Percentiles rank a stretch among this genome's conserved stretches.
Evolutionary conservation across 2,888 invertebrate genomes (phyloP).

Genomic region (Pharmacophagus antenor): DNA sequence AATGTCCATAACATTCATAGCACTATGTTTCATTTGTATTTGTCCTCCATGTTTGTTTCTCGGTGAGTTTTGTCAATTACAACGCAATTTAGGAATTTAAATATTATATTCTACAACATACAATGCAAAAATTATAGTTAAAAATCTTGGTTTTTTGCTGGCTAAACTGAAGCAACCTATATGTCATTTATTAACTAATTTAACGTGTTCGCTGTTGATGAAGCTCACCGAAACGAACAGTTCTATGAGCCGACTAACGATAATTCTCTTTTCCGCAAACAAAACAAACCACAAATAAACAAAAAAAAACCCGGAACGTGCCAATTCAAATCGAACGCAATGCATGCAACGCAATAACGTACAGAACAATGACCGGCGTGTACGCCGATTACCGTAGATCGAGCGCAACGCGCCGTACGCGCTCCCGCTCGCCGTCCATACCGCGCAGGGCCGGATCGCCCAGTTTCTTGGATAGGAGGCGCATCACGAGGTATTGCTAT

Average conservation of each 20-base stretch:
- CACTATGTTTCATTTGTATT: constrained; percentile 29
- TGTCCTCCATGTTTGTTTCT: constrained; percentile 4
- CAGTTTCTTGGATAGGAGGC: constrained; percentile 94
- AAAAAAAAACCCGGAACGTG: constrained; percentile 16
- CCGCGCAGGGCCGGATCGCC: constrained; percentile 96
- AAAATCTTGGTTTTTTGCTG: too few relatives aligned
- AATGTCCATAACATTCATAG: constrained; percentile 32
- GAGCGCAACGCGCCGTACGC: constrained; percentile 57
- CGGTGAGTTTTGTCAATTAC: constrained; percentile 21
- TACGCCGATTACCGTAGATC: constrained; percentile 79
- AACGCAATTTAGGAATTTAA: not conserved
- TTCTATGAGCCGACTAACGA: constrained; percentile 10
- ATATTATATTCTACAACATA: not conserved
- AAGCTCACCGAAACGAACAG: constrained; percentile 21
- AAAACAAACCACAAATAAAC: constrained; percentile 14
- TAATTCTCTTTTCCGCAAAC: constrained; percentile 22
- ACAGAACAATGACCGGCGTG: constrained; percentile 78
- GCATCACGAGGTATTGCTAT: constrained; percentile 93
- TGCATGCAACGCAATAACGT: constrained; percentile 25
- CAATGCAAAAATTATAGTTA: too few relatives aligned
- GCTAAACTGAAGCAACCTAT: too few relatives aligned
- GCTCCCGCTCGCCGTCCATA: constrained; percentile 92
- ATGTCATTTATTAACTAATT: too few relatives aligned
- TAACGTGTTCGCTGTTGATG: not conserved
- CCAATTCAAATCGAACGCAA: constrained; percentile 21